phyloP scores from a whole-genome alignment of 2,888 invertebrate species.

The Hemicrepidius hirtus region DNA sequence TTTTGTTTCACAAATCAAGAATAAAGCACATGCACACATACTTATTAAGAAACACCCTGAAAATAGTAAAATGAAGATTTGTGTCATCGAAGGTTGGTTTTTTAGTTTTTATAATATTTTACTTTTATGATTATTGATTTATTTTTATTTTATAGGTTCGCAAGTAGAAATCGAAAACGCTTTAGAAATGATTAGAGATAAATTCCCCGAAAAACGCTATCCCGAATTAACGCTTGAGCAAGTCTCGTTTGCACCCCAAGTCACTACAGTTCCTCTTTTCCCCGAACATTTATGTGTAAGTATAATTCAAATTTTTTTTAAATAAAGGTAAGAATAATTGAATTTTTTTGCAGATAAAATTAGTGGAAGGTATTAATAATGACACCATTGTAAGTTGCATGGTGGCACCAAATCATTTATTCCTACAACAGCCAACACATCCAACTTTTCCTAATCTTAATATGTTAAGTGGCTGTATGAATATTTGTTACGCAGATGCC shows the following conservation, averaged over 20 bases:
- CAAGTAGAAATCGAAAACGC: conserved; percentile 87
- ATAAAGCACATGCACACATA: conserved; percentile 86
- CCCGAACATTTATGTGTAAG: conserved; percentile 69
- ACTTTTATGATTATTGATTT: too few species aligned
- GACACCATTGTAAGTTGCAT: conserved; percentile 94
- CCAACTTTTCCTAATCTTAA: conserved; percentile 92
- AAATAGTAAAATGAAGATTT: conserved; percentile 85
- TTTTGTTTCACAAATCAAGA: conserved; percentile 87
- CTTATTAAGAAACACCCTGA: conserved; percentile 86
- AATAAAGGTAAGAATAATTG: not conserved
- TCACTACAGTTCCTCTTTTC: conserved; percentile 67
- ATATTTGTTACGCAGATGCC: conserved; percentile 84
- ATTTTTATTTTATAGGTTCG: conserved; percentile 76
- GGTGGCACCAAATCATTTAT: conserved; percentile 91
- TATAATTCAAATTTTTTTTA: conserved; percentile 50
- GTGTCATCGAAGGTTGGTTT: conserved; percentile 84
- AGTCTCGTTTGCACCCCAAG: conserved; percentile 70
- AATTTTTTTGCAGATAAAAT: conserved; percentile 78
- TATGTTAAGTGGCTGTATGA: conserved; percentile 88
- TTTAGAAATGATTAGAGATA: conserved; percentile 87
- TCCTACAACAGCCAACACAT: conserved; percentile 96
- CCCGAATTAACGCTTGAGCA: conserved; percentile 85
- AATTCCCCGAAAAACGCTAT: conserved; percentile 88
- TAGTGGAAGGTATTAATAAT: conserved; percentile 94
- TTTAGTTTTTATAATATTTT: not conserved